Conservation (phyloP, 2,113 vertebrate species). For the Otis tarda region DNA sequence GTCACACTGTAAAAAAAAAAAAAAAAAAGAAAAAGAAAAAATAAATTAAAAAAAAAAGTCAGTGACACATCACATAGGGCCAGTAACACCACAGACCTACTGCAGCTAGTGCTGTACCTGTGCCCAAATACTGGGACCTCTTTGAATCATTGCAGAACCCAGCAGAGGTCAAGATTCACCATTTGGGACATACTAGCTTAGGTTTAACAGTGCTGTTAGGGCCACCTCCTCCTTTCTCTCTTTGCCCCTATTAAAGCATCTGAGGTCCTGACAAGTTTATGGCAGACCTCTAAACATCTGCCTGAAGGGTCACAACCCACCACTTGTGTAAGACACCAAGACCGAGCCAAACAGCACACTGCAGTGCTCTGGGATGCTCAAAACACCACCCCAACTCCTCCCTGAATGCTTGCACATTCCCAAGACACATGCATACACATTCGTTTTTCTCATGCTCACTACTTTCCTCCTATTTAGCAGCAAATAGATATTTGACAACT, state of each 20-base stretch:
- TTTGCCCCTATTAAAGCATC: neutral
- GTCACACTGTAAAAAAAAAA: neutral
- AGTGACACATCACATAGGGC: neutral
- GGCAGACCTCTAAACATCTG: neutral
- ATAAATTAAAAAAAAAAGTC: neutral
- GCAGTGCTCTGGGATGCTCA: neutral
- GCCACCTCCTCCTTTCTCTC: neutral
- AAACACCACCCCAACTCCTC: rapidly evolving
- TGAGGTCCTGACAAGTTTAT: neutral
- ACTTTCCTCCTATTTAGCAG: neutral
- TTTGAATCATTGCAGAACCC: neutral
- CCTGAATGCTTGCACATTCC: neutral
- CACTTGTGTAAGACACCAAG: no score
- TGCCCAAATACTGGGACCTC: neutral
- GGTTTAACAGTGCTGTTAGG: neutral
- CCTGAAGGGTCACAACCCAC: neutral
- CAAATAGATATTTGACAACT: neutral
- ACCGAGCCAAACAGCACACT: neutral
- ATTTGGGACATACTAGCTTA: neutral
- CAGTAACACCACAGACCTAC: neutral
- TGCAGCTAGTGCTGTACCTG: neutral
- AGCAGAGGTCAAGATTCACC: neutral
- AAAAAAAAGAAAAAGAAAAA: no score
- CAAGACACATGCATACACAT: neutral
- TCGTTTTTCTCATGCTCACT: neutral